phyloP scores from a whole-genome alignment of 53 echinoderm and acorn worm genomes.

The Luidia sarsii region DNA sequence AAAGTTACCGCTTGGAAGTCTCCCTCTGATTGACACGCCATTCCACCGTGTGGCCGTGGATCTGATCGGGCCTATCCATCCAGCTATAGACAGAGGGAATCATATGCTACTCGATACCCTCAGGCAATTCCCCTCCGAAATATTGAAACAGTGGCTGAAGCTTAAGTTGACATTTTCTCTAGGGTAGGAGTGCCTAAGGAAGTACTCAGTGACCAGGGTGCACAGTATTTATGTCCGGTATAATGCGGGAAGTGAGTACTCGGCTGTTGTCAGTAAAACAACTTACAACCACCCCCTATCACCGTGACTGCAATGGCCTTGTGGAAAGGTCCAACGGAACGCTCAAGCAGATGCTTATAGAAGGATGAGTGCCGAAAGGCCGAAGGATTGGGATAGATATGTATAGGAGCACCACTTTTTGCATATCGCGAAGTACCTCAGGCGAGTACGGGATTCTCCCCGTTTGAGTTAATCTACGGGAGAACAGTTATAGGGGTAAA shows the following conservation, averaged over 20 bases:
- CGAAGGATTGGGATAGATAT: conserved; percentile 58
- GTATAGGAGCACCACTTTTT: conserved; percentile 44
- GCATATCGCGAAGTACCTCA: conserved; percentile 58
- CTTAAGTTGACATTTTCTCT: conserved; percentile 45
- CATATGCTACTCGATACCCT: conserved; percentile 56
- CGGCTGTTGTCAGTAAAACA: conserved; percentile 37
- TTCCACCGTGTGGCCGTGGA: conserved; percentile 53
- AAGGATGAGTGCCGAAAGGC: conserved; percentile 55
- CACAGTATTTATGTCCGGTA: conserved; percentile 45
- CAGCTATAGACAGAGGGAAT: conserved; percentile 31
- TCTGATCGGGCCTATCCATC: conserved; percentile 49
- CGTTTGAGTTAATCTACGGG: conserved; percentile 58
- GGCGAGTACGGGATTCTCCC: conserved; percentile 53
- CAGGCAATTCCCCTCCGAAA: conserved; percentile 41
- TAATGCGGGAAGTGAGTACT: conserved; percentile 60
- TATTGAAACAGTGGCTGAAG: conserved; percentile 52
- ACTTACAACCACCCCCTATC: conserved; percentile 47
- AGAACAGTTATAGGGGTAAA: too few species aligned
- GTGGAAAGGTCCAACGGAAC: conserved; percentile 62
- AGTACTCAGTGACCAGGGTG: conserved; percentile 56
- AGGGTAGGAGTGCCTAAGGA: conserved; percentile 62
- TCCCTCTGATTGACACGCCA: conserved; percentile 43
- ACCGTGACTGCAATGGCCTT: conserved; percentile 52
- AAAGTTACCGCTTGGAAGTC: conserved; percentile 46
- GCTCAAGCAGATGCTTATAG: too few species aligned